Evolutionary conservation across 1,140 invertebrate genomes (phyloP).

Genomic region (Cylas formicarius): DNA sequence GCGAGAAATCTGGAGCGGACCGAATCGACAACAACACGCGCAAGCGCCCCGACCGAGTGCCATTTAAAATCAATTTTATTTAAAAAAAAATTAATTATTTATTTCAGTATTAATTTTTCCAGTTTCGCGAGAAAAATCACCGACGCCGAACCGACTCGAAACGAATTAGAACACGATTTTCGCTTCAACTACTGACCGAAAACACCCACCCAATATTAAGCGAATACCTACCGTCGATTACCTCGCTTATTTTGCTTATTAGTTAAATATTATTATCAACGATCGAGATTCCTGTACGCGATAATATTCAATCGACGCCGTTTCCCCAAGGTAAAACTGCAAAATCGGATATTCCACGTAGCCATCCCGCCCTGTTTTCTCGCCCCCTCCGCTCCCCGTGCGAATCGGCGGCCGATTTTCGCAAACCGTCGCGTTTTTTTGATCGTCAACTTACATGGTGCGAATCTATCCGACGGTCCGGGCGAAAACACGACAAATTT

Average conservation of each 20-base stretch:
- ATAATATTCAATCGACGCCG: not conserved
- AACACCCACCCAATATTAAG: not conserved
- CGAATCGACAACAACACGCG: not conserved
- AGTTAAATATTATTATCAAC: constrained; percentile 11
- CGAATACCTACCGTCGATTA: not conserved
- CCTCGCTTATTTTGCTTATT: not conserved
- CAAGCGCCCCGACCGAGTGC: not conserved
- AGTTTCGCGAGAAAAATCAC: not conserved
- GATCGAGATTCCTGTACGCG: not conserved
- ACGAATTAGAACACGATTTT: not conserved
- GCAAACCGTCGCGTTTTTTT: too few relatives aligned
- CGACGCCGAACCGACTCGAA: not conserved
- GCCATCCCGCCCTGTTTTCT: too few relatives aligned
- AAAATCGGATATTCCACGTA: too few relatives aligned
- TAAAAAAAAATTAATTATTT: not conserved
- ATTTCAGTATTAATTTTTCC: constrained; percentile 4
- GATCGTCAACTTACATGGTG: constrained; percentile 33
- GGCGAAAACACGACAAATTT: constrained; percentile 11
- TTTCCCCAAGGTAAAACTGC: too few relatives aligned
- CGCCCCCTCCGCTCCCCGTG: too few relatives aligned
- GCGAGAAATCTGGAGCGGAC: not conserved
- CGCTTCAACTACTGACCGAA: not conserved
- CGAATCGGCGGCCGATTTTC: too few relatives aligned
- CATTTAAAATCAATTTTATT: not conserved
- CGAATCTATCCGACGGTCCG: constrained; percentile 16